These are phyloP conservation scores for Pollachius pollachius DNA, from an alignment of 2,113 vertebrate species.

Conservation along the genomic window DNA sequence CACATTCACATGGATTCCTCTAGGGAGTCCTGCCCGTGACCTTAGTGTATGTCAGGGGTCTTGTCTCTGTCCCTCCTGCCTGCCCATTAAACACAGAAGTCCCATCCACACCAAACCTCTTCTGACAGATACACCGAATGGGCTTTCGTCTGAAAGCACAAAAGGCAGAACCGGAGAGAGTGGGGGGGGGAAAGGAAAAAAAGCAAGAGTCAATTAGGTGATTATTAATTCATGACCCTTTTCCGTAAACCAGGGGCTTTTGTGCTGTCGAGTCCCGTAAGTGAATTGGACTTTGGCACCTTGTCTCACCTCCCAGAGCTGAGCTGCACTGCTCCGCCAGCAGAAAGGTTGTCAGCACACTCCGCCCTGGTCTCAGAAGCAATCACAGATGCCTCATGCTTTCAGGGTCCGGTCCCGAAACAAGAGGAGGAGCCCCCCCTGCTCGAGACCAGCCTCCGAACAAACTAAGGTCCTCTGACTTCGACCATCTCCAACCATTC, in stretches of 20 bases:
- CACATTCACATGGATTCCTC: neutral
- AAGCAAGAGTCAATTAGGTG: constrained; percentile 87
- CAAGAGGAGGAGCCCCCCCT: constrained; percentile 5
- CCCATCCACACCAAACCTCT: constrained; percentile 50
- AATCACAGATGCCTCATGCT: constrained; percentile 53
- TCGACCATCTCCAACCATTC: constrained; percentile 48
- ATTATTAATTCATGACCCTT: constrained; percentile 99
- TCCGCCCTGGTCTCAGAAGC: constrained; percentile 48
- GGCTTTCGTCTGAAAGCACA: constrained; percentile 82
- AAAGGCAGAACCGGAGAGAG: constrained; percentile 59
- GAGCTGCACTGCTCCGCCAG: constrained; percentile 67
- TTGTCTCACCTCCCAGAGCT: constrained; percentile 69
- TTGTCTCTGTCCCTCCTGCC: constrained; percentile 38
- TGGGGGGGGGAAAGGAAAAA: constrained; percentile 73
- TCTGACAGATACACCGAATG: constrained; percentile 79
- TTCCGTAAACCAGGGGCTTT: constrained; percentile 94
- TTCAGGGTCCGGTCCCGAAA: constrained; percentile 32
- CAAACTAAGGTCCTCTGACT: constrained; percentile 44
- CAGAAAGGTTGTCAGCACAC: constrained; percentile 52
- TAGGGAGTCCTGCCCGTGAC: constrained; percentile 15
- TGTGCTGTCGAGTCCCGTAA: constrained; percentile 89
- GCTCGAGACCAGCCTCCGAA: constrained; percentile 49
- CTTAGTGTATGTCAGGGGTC: constrained; percentile 36
- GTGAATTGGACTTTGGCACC: constrained; percentile 86
- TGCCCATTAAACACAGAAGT: constrained; percentile 66